Evolutionary conservation across 2,888 invertebrate species (phyloP).

Genomic region (Acanthosepion pharaonis): DNA sequence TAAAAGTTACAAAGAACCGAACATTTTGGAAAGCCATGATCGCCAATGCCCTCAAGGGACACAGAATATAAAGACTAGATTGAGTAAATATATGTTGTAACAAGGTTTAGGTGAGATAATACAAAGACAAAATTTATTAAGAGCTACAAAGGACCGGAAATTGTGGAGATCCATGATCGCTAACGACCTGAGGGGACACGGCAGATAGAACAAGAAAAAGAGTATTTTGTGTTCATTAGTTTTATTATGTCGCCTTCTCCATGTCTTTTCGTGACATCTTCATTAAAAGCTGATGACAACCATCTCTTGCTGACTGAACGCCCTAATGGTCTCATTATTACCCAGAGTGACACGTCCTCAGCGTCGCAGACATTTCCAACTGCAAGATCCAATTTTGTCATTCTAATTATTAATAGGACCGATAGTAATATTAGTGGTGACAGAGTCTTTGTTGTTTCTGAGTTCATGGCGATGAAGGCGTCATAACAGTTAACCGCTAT

Average conservation of each 20-base stretch:
- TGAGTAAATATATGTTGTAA: too few species aligned
- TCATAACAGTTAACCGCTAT: background rate
- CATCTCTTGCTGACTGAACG: background rate
- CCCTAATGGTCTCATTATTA: conserved; percentile 17
- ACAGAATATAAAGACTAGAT: too few species aligned
- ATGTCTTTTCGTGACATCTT: background rate
- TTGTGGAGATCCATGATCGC: too few species aligned
- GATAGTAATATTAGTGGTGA: background rate
- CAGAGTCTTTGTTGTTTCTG: background rate
- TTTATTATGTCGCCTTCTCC: background rate
- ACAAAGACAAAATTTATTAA: too few species aligned
- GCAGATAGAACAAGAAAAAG: too few species aligned
- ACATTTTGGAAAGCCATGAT: too few species aligned
- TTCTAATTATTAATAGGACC: background rate
- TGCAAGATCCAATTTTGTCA: background rate
- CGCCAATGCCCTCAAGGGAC: too few species aligned
- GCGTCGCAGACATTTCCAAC: background rate
- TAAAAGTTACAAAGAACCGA: too few species aligned
- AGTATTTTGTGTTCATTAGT: background rate
- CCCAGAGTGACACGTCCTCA: background rate
- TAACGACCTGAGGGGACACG: too few species aligned
- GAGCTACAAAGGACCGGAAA: too few species aligned
- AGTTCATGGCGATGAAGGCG: background rate
- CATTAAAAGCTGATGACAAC: background rate
- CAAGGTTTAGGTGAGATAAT: too few species aligned